Evolutionary conservation across 2,888 invertebrate genomes (phyloP).

Genomic region (Leptura quadrifasciata): DNA sequence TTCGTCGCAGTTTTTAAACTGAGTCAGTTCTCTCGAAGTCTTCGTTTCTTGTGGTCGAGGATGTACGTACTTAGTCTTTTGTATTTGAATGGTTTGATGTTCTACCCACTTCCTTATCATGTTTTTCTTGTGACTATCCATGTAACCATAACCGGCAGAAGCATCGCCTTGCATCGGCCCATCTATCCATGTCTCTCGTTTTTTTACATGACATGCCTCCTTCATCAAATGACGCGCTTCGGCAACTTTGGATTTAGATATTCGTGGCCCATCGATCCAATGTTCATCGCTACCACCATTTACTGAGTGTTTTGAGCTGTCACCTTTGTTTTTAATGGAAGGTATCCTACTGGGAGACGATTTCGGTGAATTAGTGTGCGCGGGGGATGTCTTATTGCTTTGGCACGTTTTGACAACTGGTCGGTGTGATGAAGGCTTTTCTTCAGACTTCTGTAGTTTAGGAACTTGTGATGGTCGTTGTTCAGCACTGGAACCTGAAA

Average conservation of each 20-base stretch:
- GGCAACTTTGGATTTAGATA: conserved; percentile 85
- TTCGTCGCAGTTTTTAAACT: conserved; percentile 78
- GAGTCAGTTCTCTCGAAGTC: conserved; percentile 78
- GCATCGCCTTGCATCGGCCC: conserved; percentile 87
- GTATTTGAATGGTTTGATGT: conserved; percentile 90
- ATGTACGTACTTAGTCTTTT: conserved; percentile 76
- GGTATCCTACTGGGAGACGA: conserved; percentile 76
- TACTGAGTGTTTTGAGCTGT: conserved; percentile 73
- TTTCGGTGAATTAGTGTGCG: conserved; percentile 75
- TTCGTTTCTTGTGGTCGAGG: conserved; percentile 58
- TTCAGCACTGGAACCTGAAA: conserved; percentile 79
- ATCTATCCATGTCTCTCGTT: conserved; percentile 96
- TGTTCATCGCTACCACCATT: conserved; percentile 87
- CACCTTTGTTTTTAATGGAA: conserved; percentile 75
- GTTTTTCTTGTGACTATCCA: conserved; percentile 94
- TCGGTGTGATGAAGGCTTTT: conserved; percentile 77
- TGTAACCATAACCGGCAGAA: conserved; percentile 85
- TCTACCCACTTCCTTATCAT: conserved; percentile 97
- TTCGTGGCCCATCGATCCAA: conserved; percentile 97
- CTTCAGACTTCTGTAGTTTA: conserved; percentile 43
- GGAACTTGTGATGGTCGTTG: conserved; percentile 64
- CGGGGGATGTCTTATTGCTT: conserved; percentile 76
- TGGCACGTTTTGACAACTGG: conserved; percentile 75
- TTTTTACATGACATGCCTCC: conserved; percentile 84
- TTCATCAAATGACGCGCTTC: conserved; percentile 88